A percentile compares a stretch with the other conserved stretches of the same genome.
Conservation (phyloP, 1,140 invertebrate genomes). For the Dysdera silvatica region DNA sequence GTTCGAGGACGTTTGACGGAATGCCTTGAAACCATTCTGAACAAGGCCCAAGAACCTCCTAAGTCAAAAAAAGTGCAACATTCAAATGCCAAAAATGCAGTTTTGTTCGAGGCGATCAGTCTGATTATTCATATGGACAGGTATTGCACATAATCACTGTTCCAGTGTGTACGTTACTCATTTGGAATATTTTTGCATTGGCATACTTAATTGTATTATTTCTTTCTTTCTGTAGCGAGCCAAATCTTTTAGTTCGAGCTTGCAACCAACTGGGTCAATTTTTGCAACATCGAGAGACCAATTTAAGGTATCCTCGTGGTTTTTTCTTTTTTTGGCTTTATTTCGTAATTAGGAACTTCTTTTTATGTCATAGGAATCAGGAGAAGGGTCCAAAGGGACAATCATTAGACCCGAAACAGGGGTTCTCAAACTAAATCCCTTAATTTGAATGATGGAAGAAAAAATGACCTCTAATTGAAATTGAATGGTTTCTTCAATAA, state of each 20-base stretch:
- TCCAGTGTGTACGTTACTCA: background rate
- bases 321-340: no score
- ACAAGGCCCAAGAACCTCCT: slow-evolving; percentile 98
- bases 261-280: slow-evolving; percentile 99
- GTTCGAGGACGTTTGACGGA: slow-evolving; percentile 91
- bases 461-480: no score
- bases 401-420: no score
- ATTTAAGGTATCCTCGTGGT: slow-evolving; percentile 58
- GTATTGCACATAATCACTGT: slow-evolving; percentile 36
- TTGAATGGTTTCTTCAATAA: no score
- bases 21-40: slow-evolving; percentile 98
- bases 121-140: slow-evolving; percentile 98
- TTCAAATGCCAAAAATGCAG: slow-evolving; percentile 99
- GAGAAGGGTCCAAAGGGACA: no score
- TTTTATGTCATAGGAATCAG: no score
- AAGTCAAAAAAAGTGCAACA: slow-evolving; percentile 99
- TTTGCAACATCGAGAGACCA: slow-evolving; percentile 96
- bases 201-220: background rate
- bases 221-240: slow-evolving; percentile 53
- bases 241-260: slow-evolving; percentile 90
- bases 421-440: no score
- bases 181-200: background rate
- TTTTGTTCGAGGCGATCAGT: slow-evolving; percentile 98
- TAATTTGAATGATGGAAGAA: no score
- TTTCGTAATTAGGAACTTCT: no score